Conservation (phyloP, 2,888 invertebrate species). For the Drosophila ezoana region DNA sequence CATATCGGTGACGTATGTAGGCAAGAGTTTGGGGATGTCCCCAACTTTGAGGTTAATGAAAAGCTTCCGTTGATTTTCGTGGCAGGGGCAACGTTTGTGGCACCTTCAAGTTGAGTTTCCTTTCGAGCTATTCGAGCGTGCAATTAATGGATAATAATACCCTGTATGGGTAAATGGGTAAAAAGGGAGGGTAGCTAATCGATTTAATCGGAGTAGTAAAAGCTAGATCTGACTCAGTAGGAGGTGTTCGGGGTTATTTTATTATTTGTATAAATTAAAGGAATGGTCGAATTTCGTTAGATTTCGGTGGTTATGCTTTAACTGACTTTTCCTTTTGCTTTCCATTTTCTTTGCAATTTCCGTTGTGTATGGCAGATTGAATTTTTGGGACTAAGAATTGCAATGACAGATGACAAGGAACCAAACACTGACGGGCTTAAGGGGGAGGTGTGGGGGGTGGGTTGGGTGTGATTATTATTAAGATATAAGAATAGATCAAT, state of each 20-base stretch:
- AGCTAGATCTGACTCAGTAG: too few species aligned
- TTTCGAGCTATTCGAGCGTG: slow-evolving; percentile 1
- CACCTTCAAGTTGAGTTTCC: not conserved
- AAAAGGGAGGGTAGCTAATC: not conserved
- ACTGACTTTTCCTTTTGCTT: slow-evolving; percentile 12
- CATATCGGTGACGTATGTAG: slow-evolving; percentile 10
- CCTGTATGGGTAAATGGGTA: too few species aligned
- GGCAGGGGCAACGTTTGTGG: not conserved
- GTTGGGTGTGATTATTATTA: too few species aligned
- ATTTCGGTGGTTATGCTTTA: not conserved
- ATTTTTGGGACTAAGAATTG: slow-evolving; percentile 63
- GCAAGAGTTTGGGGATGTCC: not conserved
- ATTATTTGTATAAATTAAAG: not conserved
- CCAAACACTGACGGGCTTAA: not conserved
- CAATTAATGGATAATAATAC: not conserved
- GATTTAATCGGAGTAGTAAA: too few species aligned
- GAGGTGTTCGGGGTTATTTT: too few species aligned
- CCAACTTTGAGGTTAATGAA: slow-evolving; percentile 1
- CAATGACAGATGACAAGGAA: slow-evolving; percentile 74
- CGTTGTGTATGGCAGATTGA: slow-evolving; percentile 67
- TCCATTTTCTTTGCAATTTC: slow-evolving; percentile 62
- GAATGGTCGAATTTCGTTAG: not conserved
- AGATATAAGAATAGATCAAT: too few species aligned
- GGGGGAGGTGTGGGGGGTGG: not conserved
- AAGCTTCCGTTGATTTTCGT: slow-evolving; percentile 1